Evolutionary conservation across 2,113 vertebrate genomes (phyloP), one percentile per base, ranked within the genome.

Genomic region (Clarias macrocephalus): DNA sequence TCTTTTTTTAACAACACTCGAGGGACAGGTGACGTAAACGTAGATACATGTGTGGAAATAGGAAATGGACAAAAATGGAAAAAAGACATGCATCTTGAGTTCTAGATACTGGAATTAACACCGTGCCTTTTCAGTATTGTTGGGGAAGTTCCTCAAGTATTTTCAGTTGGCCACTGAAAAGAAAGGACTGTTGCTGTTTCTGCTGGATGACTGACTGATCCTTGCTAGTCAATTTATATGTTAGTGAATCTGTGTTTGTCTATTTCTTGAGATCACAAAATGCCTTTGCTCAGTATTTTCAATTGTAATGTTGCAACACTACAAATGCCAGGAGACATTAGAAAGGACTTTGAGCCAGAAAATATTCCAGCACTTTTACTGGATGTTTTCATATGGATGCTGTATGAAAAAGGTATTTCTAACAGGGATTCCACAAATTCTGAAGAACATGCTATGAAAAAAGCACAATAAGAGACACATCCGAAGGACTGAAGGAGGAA

Each of bases 111-210:
- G 80, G 88, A 89, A 86, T 73, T 81, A 92, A 87, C 86, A 91
- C 77, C 86, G 88, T 83, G 90, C 70, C 85, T 90, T 91, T 91
- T 66, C 89, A 90, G 87, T 82, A 80, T 92, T 91, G 82, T 88
- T 90, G 30, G 48, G 83, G 85, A 86, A 93, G 92, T 93, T 93
- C 92, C 90, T 92, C 87, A 84, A 89, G 65, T 90, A 82, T 89
- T 93, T 93, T 94, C 91, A 94, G 92, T 89, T 94, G 92, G 92
- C 88, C 92, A 92, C 93, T 94, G 93, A 92, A 93, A 94, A 92
- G 48, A 91, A 90, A 83, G 86, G 30, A 84, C 65, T 81, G 76
- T 75, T 83, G 65, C 76, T 89, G 54, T 83, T 85, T 87, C 84
- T 85, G 75, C 82, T 42, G 79, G 80, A 88, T 66, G 60, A 82